These are phyloP conservation scores for Silurus meridionalis DNA, from an alignment of 2,113 vertebrate genomes.

Conservation along the genomic window DNA sequence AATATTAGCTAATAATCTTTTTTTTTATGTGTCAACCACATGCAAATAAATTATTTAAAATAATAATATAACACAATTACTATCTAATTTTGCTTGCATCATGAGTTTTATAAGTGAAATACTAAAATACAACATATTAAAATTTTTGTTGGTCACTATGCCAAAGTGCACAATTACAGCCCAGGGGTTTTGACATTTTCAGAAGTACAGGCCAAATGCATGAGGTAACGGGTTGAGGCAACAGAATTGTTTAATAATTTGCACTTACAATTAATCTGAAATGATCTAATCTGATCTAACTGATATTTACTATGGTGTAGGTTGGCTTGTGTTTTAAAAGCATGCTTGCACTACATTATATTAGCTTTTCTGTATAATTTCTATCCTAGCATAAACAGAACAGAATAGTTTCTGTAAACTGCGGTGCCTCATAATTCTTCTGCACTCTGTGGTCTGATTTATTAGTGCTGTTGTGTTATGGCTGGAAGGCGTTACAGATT, in stretches of 20 bases:
- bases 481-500: background rate
- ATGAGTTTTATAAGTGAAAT: background rate
- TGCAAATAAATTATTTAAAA: background rate
- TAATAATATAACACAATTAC: background rate
- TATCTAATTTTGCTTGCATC: background rate
- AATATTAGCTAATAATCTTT: background rate
- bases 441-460: constrained; percentile 32
- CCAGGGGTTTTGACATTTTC: background rate
- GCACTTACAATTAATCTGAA: background rate
- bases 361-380: constrained; percentile 1
- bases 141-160: background rate
- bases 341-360: background rate
- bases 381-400: constrained; percentile 24
- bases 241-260: background rate
- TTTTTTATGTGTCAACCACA: background rate
- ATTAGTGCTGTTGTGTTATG: constrained; percentile 43
- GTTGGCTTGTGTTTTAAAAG: background rate
- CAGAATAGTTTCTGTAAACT: constrained; percentile 4
- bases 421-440: constrained; percentile 18
- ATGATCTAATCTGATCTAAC: background rate
- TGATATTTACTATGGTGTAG: background rate
- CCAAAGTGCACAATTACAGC: background rate
- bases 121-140: background rate
- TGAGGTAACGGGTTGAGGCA: background rate
- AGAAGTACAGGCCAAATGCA: background rate